Conservation (phyloP, 2,113 vertebrate species). For the Meriones unguiculatus region DNA sequence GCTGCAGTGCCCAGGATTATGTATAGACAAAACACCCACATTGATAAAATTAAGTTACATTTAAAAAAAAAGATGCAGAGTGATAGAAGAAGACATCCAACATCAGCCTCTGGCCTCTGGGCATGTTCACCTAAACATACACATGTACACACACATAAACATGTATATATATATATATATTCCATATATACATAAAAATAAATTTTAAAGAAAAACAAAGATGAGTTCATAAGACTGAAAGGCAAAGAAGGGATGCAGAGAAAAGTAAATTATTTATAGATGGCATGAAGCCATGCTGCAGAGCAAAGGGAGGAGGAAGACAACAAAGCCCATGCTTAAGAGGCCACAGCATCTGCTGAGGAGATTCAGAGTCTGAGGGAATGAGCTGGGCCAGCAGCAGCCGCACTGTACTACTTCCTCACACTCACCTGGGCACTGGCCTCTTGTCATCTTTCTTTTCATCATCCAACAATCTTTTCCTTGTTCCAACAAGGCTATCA, state of each 20-base stretch:
- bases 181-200: background rate
- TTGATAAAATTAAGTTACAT: background rate
- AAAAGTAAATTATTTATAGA: background rate
- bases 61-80: background rate
- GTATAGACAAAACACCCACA: background rate
- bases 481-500: constrained; percentile 69
- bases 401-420: background rate
- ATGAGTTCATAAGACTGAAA: fast-evolving
- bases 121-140: background rate
- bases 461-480: constrained; percentile 26
- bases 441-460: background rate
- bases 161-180: background rate
- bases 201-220: background rate
- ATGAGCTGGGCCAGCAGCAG: background rate
- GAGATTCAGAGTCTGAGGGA: background rate
- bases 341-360: background rate
- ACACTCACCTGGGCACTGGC: constrained; percentile 6
- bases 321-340: background rate
- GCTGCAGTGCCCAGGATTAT: background rate
- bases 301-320: fast-evolving
- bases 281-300: too few relatives aligned
- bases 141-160: background rate
- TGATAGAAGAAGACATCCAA: background rate
- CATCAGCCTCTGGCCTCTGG: background rate
- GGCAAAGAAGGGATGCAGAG: background rate